Evolutionary conservation across 1,140 invertebrate genomes (phyloP).

Genomic region (Helicoverpa zea): DNA sequence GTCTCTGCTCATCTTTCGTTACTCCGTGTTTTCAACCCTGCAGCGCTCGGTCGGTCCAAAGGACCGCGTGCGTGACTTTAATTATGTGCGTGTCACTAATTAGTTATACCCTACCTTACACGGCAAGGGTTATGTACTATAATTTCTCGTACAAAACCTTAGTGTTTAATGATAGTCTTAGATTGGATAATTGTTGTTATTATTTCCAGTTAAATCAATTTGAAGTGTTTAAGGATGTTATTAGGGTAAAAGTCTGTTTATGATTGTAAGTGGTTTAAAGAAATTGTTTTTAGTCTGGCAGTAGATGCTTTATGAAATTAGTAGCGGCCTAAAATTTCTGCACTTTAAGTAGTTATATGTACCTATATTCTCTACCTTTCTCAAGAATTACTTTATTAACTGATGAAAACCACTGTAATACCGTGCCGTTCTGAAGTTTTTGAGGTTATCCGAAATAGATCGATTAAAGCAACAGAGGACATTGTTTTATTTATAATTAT

Average conservation of each 20-base stretch:
- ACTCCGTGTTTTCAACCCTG: slow-evolving; percentile 6
- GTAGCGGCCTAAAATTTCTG: too few species aligned
- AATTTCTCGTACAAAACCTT: slow-evolving; percentile 19
- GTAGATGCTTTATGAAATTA: neutral
- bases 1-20: too few species aligned
- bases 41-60: neutral
- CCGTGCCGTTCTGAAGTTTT: too few species aligned
- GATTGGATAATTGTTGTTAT: slow-evolving; percentile 15
- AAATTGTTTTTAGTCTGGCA: neutral
- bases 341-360: too few species aligned
- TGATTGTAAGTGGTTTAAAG: neutral
- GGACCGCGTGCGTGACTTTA: slow-evolving; percentile 39
- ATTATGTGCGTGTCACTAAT: slow-evolving; percentile 39
- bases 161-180: slow-evolving; percentile 27
- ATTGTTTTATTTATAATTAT: too few species aligned
- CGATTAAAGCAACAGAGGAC: too few species aligned
- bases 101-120: slow-evolving; percentile 15
- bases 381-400: too few species aligned
- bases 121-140: slow-evolving; percentile 23
- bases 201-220: slow-evolving; percentile 4
- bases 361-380: too few species aligned
- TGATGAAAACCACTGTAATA: too few species aligned
- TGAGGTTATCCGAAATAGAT: too few species aligned
- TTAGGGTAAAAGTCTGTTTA: neutral
- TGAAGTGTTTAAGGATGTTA: neutral